Evolutionary conservation across 2,888 invertebrate species (phyloP), one percentile per base, ranked within the genome.

Genomic region (Cremastinae sp.): DNA sequence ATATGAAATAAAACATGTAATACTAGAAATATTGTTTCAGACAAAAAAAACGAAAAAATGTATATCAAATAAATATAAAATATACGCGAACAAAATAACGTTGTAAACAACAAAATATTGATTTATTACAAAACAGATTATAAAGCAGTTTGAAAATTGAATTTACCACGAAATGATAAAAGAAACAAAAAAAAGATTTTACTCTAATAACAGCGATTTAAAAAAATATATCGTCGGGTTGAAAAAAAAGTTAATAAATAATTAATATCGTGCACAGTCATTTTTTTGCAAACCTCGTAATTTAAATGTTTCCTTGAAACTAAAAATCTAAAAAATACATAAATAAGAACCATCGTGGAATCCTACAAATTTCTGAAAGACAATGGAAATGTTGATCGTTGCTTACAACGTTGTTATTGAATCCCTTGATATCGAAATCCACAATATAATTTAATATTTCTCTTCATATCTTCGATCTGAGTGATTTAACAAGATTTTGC

Each of bases 401-500:
- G 76, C 69, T 73, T 70, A 77, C 76, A 77, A 73, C 76, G 76
- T 77, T 77, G 73, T 77, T 77, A 56, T 41, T 36, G 16, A 49
- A 38, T 38, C 18, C 56, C 10, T 18, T n/a, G 10, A 9, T 38
- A 10, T 51, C 36, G 51, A 0, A 64, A 28, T 64, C 4, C 28
- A 14, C 16, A 38, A 38, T 62, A 18, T 8, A 51, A 51, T 53
- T 14, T 54, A 22, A 28, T 47, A 9, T 10, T 2, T 47, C 10
- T 18, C 9, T 7, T 34, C 9, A 28, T 28, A 28, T 28, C 5
- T 28, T 3, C 28, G 5, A 12, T 12, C 16, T 51, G 38, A 49
- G 65, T 61, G 38, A 47, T 68, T 72, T 78, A 74, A 75, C 66
- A 68, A 36, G 22, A 41, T 45, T 80, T 79, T 82, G 81, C 78